These are phyloP conservation scores for Nasonovia ribisnigri DNA, from an alignment of 2,888 invertebrate species.

Conservation along the genomic window DNA sequence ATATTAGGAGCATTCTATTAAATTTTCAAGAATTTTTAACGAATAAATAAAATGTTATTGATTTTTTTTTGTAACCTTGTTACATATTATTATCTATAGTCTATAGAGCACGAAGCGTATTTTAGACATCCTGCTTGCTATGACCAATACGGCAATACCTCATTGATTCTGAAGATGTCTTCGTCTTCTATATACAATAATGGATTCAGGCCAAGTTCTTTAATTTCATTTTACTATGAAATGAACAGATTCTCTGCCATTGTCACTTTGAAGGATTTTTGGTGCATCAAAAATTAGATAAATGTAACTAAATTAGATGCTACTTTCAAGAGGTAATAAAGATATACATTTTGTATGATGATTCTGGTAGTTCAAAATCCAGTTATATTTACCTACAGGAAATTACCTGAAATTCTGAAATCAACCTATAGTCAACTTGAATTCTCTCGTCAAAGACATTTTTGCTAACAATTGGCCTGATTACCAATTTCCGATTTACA, in stretches of 20 bases:
- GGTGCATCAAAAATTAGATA: conserved; percentile 66
- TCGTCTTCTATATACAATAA: background rate
- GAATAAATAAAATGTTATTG: no score
- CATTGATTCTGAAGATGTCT: background rate
- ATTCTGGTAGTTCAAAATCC: conserved; percentile 70
- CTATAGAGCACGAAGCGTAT: no score
- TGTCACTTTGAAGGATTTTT: conserved; percentile 66
- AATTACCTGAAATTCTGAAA: conserved; percentile 66
- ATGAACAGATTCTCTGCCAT: conserved; percentile 68
- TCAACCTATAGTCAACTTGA: conserved; percentile 69
- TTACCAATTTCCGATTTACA: conserved; percentile 1
- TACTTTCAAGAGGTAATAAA: conserved; percentile 69
- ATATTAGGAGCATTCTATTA: no score
- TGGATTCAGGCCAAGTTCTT: background rate
- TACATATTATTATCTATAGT: no score
- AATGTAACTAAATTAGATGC: conserved; percentile 68
- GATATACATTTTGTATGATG: conserved; percentile 69
- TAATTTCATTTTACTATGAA: conserved; percentile 10
- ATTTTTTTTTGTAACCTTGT: no score
- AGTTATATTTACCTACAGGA: conserved; percentile 69
- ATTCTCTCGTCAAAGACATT: conserved; percentile 66
- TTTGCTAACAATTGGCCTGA: background rate
- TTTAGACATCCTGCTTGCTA: no score
- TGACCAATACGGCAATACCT: no score
- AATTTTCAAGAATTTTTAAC: no score